Conservation (phyloP, 2,797 vertebrate genomes). For the Lates japonicus region DNA sequence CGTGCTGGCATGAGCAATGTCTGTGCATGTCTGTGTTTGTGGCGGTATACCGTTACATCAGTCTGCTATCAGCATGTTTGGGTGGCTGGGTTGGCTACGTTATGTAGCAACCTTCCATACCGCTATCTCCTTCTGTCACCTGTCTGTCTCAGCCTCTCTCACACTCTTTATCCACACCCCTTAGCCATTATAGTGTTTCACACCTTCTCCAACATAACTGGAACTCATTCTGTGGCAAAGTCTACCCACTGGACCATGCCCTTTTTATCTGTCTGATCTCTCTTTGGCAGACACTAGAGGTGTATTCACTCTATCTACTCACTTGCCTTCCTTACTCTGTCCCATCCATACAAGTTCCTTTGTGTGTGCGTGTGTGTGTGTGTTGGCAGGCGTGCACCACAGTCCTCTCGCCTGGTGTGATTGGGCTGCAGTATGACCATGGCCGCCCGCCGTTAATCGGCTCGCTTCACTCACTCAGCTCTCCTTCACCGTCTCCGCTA, state of each 20-base stretch:
- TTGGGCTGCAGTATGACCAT: slow-evolving; percentile 52
- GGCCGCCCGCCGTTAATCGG: slow-evolving; percentile 52
- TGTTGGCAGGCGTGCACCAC: not conserved
- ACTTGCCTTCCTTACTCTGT: slow-evolving; percentile 42
- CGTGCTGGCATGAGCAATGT: slow-evolving; percentile 28
- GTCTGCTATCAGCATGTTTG: slow-evolving; percentile 67
- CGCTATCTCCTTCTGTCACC: not conserved
- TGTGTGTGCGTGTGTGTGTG: slow-evolving; percentile 16
- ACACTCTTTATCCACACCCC: slow-evolving; percentile 32
- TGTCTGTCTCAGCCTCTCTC: not conserved
- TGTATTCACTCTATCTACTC: slow-evolving; percentile 50
- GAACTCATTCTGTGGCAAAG: slow-evolving; percentile 67
- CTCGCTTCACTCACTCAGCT: slow-evolving; percentile 36
- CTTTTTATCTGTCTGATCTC: slow-evolving; percentile 75
- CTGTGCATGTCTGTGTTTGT: slow-evolving; percentile 24
- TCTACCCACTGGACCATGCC: slow-evolving; percentile 67
- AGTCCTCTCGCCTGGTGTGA: slow-evolving; percentile 49
- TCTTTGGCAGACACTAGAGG: slow-evolving; percentile 52
- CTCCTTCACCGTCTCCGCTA: slow-evolving; percentile 27
- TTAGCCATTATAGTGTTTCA: slow-evolving; percentile 75
- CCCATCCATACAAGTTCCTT: slow-evolving; percentile 47
- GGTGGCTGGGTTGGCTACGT: slow-evolving; percentile 55
- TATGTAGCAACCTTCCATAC: slow-evolving; percentile 54
- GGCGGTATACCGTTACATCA: slow-evolving; percentile 50
- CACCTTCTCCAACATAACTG: slow-evolving; percentile 62